A percentile compares a stretch with the other conserved stretches of the same genome.
phyloP scores from a whole-genome alignment of 2,113 vertebrate species.

The Marcusenius ussheri region DNA sequence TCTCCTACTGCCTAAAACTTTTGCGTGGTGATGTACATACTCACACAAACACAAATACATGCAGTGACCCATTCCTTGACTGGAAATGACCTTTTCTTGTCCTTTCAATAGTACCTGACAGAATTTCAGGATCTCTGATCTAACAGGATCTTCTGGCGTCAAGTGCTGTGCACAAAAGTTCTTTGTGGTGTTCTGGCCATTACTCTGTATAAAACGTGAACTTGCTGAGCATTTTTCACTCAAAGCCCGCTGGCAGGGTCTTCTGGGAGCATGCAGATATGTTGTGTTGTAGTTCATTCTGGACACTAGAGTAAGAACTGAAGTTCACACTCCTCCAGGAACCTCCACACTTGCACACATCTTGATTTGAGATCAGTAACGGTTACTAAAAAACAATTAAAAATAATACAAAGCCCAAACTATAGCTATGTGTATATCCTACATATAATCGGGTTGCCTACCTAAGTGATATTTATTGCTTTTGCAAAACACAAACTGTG shows the following conservation, averaged over 20 bases:
- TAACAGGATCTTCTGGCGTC: neutral
- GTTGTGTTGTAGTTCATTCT: neutral
- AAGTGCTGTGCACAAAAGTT: neutral
- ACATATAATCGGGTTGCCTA: neutral
- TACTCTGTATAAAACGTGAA: neutral
- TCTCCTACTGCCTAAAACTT: neutral
- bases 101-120: neutral
- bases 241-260: neutral
- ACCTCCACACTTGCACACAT: neutral
- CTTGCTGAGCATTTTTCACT: neutral
- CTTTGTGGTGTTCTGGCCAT: neutral
- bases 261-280: neutral
- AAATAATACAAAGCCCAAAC: neutral
- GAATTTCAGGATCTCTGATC: neutral
- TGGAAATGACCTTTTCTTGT: neutral
- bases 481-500: neutral
- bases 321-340: neutral
- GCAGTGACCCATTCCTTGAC: neutral
- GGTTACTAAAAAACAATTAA: neutral
- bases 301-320: neutral
- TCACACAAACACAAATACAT: neutral
- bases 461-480: neutral
- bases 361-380: neutral
- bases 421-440: neutral
- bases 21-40: neutral